phyloP scores from a whole-genome alignment of 2,888 invertebrate species.

The Drosophila mimica region DNA sequence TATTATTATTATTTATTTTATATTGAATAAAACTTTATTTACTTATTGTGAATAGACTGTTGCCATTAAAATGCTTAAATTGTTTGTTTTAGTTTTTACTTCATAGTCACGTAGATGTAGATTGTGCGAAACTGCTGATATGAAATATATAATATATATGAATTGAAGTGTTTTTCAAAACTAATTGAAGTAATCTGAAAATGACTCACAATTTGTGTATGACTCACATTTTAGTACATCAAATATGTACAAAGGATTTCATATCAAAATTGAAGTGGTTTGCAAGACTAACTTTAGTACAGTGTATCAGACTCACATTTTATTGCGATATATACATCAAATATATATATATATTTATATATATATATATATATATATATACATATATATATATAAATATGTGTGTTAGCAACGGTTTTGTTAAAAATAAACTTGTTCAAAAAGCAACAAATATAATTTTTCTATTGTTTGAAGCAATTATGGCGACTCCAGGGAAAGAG shows the following conservation, averaged over 20 bases:
- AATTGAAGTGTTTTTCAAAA: background rate
- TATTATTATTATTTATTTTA: background rate
- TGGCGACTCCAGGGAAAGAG: constrained; percentile 2
- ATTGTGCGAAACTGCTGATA: background rate
- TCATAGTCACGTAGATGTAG: background rate
- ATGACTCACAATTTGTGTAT: background rate
- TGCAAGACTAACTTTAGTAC: background rate
- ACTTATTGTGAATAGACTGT: background rate
- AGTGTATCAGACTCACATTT: background rate
- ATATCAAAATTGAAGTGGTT: background rate
- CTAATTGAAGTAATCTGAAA: background rate
- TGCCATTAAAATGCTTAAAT: background rate
- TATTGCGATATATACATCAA: background rate
- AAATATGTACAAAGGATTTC: background rate
- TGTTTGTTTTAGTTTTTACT: too few relatives aligned
- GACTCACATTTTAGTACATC: background rate
- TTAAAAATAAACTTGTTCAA: constrained; percentile 8
- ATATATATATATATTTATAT: background rate
- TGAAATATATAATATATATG: background rate
- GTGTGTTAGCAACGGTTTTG: too few relatives aligned
- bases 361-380: too few relatives aligned
- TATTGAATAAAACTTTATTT: background rate
- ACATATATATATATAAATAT: background rate
- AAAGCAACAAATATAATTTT: constrained; percentile 14
- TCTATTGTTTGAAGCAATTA: constrained; percentile 54